phyloP scores from a whole-genome alignment of 2,797 vertebrate genomes.

The Tadarida brasiliensis region DNA sequence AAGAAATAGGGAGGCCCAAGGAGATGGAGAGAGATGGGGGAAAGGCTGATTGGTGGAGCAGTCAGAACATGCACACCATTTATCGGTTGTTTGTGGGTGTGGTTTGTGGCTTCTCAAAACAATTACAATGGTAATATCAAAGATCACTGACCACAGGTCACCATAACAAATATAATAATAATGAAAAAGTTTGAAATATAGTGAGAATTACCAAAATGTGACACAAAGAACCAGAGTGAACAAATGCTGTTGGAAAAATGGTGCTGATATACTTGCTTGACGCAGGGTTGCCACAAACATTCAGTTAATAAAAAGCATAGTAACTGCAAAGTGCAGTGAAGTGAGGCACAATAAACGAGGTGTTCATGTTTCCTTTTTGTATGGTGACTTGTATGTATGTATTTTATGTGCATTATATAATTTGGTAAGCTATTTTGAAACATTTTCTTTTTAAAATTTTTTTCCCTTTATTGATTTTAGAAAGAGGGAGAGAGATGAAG shows the following conservation, averaged over 20 bases:
- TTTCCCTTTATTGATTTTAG: too few species aligned
- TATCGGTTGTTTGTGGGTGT: not conserved
- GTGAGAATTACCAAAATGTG: not conserved
- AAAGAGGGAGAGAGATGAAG: too few species aligned
- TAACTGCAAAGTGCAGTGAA: too few species aligned
- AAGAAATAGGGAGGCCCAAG: not conserved
- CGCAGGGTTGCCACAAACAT: not conserved
- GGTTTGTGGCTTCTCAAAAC: not conserved
- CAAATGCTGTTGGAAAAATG: not conserved
- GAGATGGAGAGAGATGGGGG: not conserved
- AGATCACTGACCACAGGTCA: not conserved
- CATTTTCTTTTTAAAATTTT: too few species aligned
- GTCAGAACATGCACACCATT: not conserved
- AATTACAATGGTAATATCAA: not conserved
- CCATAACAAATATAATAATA: not conserved
- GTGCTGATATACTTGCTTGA: not conserved
- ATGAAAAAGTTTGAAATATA: not conserved
- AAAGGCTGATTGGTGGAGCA: not conserved
- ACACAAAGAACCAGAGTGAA: not conserved
- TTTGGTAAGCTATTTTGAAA: conserved; percentile 45
- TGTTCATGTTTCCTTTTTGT: not conserved
- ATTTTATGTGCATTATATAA: not conserved
- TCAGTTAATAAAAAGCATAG: not conserved
- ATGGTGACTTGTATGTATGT: not conserved
- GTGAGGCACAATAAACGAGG: not conserved